A percentile compares a stretch with the other conserved stretches of the same genome.
Conservation (phyloP, 2,113 vertebrate species). For the Zosterops japonicus region DNA sequence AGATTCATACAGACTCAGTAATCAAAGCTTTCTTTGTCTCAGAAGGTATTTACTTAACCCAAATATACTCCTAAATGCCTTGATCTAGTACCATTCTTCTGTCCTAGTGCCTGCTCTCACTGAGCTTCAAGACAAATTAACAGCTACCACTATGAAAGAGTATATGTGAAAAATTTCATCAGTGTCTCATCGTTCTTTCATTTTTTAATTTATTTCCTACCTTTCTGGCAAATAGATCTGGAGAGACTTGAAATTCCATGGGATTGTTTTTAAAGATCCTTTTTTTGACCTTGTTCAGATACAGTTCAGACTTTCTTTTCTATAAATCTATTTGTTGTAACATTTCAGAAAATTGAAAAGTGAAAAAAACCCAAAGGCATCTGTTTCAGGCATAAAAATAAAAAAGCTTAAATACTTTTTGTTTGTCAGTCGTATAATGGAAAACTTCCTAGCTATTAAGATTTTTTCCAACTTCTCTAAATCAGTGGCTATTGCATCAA, state of each 20-base stretch:
- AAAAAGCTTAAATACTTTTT: not conserved
- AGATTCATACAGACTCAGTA: not conserved
- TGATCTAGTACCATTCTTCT: not conserved
- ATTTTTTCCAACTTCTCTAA: not conserved
- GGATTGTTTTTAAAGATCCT: not conserved
- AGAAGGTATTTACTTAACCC: not conserved
- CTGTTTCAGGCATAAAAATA: not conserved
- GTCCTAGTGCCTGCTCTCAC: not conserved
- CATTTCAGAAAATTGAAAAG: not conserved
- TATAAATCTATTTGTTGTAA: not conserved
- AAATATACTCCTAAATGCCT: not conserved
- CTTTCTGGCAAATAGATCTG: not conserved
- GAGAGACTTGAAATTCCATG: not conserved
- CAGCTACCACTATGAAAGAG: not conserved
- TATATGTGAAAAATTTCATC: not conserved
- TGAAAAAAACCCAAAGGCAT: not conserved
- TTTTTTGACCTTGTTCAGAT: not conserved
- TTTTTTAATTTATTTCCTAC: not conserved
- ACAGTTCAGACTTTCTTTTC: not conserved
- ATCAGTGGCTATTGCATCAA: not conserved
- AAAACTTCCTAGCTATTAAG: not conserved
- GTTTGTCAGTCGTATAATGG: not conserved
- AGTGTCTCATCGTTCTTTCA: not conserved
- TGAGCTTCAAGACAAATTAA: not conserved
- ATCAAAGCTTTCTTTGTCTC: slow-evolving; percentile 34